These are phyloP conservation scores for Montipora efflorescens DNA, from an alignment of 64 coral and sea anemone genomes.

Conservation along the genomic window DNA sequence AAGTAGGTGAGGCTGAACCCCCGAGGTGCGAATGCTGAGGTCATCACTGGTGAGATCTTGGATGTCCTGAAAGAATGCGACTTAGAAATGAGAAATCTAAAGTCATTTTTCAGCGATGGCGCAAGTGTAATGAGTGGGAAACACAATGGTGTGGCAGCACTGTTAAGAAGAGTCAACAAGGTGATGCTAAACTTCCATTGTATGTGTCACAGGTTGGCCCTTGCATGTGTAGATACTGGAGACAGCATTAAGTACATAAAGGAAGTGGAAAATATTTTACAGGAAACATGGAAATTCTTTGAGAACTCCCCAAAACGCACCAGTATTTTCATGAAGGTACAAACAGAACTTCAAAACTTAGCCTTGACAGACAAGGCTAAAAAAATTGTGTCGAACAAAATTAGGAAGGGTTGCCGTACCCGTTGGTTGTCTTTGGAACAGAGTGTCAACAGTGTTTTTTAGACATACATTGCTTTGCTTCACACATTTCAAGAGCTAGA, in stretches of 20 bases:
- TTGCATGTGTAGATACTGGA: background rate
- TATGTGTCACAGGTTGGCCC: constrained; percentile 66
- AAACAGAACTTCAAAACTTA: constrained; percentile 51
- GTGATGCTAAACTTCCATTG: constrained; percentile 73
- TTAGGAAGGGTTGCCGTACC: constrained; percentile 50
- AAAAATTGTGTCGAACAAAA: constrained; percentile 1
- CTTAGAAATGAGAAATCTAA: background rate
- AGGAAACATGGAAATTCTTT: no score
- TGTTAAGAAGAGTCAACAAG: constrained; percentile 63
- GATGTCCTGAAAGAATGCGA: background rate
- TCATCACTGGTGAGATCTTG: background rate
- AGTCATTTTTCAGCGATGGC: background rate
- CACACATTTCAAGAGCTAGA: constrained; percentile 14
- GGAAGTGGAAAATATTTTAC: no score
- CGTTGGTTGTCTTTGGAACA: constrained; percentile 38
- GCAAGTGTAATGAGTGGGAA: background rate
- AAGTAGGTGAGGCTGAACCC: constrained; percentile 30
- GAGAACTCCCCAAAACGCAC: background rate
- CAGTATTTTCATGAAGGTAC: constrained; percentile 54
- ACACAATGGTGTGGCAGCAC: constrained; percentile 15
- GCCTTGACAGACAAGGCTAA: constrained; percentile 25
- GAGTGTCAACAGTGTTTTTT: constrained; percentile 26
- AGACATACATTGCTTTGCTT: background rate
- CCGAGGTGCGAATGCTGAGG: constrained; percentile 68
- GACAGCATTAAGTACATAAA: no score